These are phyloP conservation scores for Actinostola sp. DNA, from an alignment of 92 coral and sea anemone genomes.

Conservation along the genomic window DNA sequence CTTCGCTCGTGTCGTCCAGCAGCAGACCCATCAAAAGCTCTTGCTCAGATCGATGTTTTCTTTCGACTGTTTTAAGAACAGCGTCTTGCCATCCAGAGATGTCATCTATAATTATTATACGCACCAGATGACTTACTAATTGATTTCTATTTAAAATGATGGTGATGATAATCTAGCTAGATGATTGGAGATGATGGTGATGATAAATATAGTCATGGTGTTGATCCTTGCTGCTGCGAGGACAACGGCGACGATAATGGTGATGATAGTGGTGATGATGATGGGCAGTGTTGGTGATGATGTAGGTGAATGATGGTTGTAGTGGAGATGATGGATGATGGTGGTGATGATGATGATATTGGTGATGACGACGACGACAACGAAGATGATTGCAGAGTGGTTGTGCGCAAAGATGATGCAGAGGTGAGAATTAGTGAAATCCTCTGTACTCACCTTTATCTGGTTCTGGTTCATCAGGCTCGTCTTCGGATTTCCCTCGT, in stretches of 20 bases:
- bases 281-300: too few relatives aligned
- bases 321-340: too few relatives aligned
- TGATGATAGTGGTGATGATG: too few relatives aligned
- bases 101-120: conserved; percentile 46
- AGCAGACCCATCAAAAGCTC: conserved; percentile 71
- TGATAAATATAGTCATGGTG: too few relatives aligned
- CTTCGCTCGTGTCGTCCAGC: conserved; percentile 80
- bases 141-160: too few relatives aligned
- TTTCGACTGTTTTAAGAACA: conserved; percentile 81
- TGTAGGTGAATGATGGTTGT: too few relatives aligned
- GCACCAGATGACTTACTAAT: too few relatives aligned
- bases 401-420: not conserved
- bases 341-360: too few relatives aligned
- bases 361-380: not conserved
- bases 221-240: too few relatives aligned
- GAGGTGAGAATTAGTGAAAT: not conserved
- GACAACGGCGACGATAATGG: too few relatives aligned
- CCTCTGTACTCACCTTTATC: conserved; percentile 66
- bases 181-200: too few relatives aligned
- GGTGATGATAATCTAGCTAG: too few relatives aligned
- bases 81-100: conserved; percentile 92
- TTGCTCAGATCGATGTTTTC: conserved; percentile 85
- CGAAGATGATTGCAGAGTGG: not conserved
- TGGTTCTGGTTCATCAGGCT: conserved; percentile 86
- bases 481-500: conserved; percentile 65